Percentiles rank a stretch among this genome's conserved stretches.
Evolutionary conservation across 1,140 invertebrate species (phyloP).

Genomic region (Pachypeltis micranthus): DNA sequence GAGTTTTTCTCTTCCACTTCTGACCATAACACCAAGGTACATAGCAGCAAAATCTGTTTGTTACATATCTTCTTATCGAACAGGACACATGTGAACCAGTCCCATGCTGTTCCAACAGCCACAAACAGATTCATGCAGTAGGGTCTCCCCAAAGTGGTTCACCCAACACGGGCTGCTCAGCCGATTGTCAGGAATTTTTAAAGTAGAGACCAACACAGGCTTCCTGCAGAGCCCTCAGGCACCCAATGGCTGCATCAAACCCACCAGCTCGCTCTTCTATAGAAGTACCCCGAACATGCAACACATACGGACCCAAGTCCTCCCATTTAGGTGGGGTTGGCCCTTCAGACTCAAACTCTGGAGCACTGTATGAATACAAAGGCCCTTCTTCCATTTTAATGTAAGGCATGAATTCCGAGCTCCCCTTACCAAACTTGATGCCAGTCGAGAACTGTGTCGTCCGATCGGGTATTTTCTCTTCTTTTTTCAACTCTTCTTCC

Average conservation of each 20-base stretch:
- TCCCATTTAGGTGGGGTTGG: slow-evolving; percentile 58
- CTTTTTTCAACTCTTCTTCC: slow-evolving; percentile 22
- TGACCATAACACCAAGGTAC: too few species aligned
- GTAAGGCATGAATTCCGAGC: slow-evolving; percentile 36
- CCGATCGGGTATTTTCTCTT: slow-evolving; percentile 32
- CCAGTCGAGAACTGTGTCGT: slow-evolving; percentile 66
- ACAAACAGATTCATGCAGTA: too few species aligned
- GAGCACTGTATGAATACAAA: slow-evolving; percentile 53
- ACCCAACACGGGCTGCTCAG: background rate
- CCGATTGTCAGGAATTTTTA: slow-evolving; percentile 11
- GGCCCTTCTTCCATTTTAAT: slow-evolving; percentile 63
- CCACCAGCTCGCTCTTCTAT: slow-evolving; percentile 75
- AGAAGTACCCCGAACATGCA: slow-evolving; percentile 59
- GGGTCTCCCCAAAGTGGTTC: background rate
- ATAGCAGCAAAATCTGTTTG: too few species aligned
- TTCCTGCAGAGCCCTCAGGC: slow-evolving; percentile 79
- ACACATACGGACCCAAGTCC: slow-evolving; percentile 53
- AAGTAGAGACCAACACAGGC: slow-evolving; percentile 66
- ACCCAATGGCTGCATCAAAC: slow-evolving; percentile 67
- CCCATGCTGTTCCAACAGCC: too few species aligned
- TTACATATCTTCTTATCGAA: too few species aligned
- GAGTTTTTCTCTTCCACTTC: too few species aligned
- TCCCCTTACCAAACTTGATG: slow-evolving; percentile 55
- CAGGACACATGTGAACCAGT: too few species aligned
- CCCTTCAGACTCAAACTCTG: slow-evolving; percentile 49